Base-by-base conservation (phyloP, 1,140 invertebrate species). In the Diabrotica undecimpunctata region DNA sequence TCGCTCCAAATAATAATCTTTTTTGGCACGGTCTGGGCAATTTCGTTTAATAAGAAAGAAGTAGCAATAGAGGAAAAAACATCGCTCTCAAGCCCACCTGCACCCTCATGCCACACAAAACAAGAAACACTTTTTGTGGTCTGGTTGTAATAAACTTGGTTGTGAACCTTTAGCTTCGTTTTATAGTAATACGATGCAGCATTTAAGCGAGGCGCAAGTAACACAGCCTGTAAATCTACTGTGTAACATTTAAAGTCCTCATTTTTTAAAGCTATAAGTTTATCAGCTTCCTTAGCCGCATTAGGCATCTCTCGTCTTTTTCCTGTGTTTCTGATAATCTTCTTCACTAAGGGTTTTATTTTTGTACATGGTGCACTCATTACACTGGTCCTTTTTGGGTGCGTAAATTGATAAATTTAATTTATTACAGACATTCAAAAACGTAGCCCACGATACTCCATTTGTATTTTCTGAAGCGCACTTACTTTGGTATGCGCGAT, bases 1-100 rank as follows among this genome's bases (percentile, higher is more conserved):
- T 66, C 64, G 38, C 51, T 55, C 7, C 11, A 55, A 6, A 61
- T 54, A n/a, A 66, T 36, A n/a, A 66, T 50, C 4, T 57, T 13
- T 14, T 59, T 51, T 11, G 5, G n/a, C n/a, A n/a, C n/a, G 12
- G 35, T 37, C n/a, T 36, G 8, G 11, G n/a, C 61, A n/a, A 25
- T 63, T 54, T 25, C 9, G 25, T 63, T 63, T 56, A 25, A n/a
- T 10, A 63, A 5, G 36, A 55, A 63, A 14, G 57, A 25, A 10
- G 12, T 35, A 13, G 57, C 35, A 46, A 0, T 77, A 1, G 69
- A 74, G 36, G 76, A 74, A 68, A 79, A 81, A 36, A 71, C 73
- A 12, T 74, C 74, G 7, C 79, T 74, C 61, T 70, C 74, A 57
- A 82, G 70, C 61, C 75, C 77, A 39, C 74, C 73, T 54, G 77